Evolutionary conservation across 2,888 invertebrate genomes (phyloP).

Genomic region (Chydorus sphaericus): DNA sequence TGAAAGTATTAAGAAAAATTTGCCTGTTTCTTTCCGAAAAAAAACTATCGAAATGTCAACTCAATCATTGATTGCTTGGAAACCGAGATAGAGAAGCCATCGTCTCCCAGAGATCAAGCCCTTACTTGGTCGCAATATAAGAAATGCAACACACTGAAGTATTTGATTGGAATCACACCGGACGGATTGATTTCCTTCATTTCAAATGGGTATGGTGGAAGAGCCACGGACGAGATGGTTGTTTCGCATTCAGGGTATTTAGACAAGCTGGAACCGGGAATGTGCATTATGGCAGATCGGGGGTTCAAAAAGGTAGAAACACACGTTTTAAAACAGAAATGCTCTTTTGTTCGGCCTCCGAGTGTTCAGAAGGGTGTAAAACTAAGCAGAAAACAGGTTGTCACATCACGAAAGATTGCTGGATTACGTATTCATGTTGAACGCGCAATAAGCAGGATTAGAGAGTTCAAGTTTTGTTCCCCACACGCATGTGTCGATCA

Average conservation of each 20-base stretch:
- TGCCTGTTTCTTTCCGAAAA: constrained; percentile 21
- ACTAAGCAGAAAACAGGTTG: neutral
- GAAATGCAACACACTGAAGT: constrained; percentile 25
- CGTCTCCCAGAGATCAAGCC: constrained; percentile 24
- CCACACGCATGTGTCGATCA: neutral
- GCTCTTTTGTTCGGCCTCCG: neutral
- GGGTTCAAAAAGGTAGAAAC: neutral
- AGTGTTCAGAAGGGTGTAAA: neutral
- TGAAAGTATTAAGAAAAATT: constrained; percentile 15
- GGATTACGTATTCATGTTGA: neutral
- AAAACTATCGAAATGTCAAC: constrained; percentile 20
- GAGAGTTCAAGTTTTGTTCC: neutral
- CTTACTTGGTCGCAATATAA: constrained; percentile 27
- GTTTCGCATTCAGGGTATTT: neutral
- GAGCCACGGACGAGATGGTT: neutral
- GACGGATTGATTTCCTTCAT: constrained; percentile 25
- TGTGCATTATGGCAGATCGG: neutral
- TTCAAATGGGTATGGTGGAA: constrained; percentile 25
- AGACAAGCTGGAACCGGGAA: neutral
- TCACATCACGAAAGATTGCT: neutral
- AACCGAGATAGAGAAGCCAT: constrained; percentile 27
- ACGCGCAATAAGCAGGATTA: neutral
- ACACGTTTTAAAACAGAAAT: neutral
- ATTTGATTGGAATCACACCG: constrained; percentile 23
- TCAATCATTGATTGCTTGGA: constrained; percentile 28